These are phyloP conservation scores for Drosophila incognita DNA, from an alignment of 2,888 invertebrate genomes.

Conservation along the genomic window DNA sequence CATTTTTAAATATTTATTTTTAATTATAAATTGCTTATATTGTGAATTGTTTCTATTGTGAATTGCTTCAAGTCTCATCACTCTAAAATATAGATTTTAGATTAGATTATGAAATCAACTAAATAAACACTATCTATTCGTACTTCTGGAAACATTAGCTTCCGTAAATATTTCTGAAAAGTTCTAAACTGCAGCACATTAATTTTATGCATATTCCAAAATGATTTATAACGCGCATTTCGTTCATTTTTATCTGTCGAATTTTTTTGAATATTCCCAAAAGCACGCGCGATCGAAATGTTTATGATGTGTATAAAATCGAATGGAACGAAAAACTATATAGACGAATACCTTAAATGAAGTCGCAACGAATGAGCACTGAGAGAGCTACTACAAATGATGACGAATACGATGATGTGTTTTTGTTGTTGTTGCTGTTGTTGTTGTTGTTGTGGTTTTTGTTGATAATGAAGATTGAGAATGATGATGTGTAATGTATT, in stretches of 20 bases:
- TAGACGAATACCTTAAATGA: slow-evolving; percentile 36
- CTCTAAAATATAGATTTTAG: not conserved
- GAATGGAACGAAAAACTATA: slow-evolving; percentile 3
- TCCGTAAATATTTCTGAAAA: slow-evolving; percentile 26
- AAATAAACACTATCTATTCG: slow-evolving; percentile 14
- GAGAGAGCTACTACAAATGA: slow-evolving; percentile 7
- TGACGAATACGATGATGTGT: slow-evolving; percentile 16
- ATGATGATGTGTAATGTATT: slow-evolving; percentile 42
- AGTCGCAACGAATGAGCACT: slow-evolving; percentile 4
- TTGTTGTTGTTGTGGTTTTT: slow-evolving; percentile 3
- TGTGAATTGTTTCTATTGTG: not conserved
- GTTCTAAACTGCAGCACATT: slow-evolving; percentile 20
- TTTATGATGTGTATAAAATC: slow-evolving; percentile 37
- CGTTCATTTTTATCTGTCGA: slow-evolving; percentile 58
- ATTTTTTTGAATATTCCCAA: slow-evolving; percentile 1
- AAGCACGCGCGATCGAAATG: slow-evolving; percentile 47
- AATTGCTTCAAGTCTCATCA: not conserved
- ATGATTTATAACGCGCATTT: slow-evolving; percentile 64
- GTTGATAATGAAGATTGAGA: slow-evolving; percentile 32
- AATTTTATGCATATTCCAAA: slow-evolving; percentile 31
- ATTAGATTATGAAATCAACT: slow-evolving; percentile 44
- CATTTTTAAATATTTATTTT: not conserved
- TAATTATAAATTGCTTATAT: too few species aligned
- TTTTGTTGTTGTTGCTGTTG: slow-evolving; percentile 20
- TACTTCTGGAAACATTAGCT: slow-evolving; percentile 3